Conservation (phyloP, 2,113 vertebrate genomes). For the Tretioscincus oriximinensis region DNA sequence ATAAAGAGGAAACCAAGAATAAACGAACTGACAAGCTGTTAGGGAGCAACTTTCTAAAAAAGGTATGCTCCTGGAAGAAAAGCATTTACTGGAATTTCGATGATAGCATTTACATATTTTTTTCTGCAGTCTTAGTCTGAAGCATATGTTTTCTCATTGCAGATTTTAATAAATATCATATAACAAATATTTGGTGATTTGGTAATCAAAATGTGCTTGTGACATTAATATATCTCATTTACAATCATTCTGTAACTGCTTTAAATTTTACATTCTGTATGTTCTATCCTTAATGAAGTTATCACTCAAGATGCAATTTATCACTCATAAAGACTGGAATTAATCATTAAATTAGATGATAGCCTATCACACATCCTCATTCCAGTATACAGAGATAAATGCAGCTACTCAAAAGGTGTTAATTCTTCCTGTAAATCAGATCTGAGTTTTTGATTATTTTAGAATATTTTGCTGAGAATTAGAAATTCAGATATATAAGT, state of each 20-base stretch:
- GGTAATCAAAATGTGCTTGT: background rate
- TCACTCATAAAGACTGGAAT: conserved; percentile 14
- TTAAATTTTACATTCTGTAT: background rate
- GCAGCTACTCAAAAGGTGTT: conserved; percentile 1
- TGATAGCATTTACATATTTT: background rate
- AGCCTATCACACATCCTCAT: background rate
- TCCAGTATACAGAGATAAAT: background rate
- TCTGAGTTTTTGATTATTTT: background rate
- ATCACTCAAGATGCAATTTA: conserved; percentile 4
- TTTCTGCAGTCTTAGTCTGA: background rate
- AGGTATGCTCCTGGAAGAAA: background rate
- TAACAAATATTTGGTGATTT: conserved; percentile 6
- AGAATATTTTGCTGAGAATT: background rate
- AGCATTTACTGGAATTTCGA: background rate
- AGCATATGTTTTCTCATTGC: background rate
- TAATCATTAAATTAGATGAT: background rate
- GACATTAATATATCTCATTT: background rate
- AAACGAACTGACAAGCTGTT: background rate
- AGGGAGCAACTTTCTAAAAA: background rate
- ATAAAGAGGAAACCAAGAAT: background rate
- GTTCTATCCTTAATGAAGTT: conserved; percentile 10
- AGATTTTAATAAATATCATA: background rate
- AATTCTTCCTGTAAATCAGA: conserved; percentile 7
- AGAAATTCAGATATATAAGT: background rate
- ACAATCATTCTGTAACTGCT: conserved; percentile 3